Conservation (phyloP, 2,113 vertebrate species). For the Lagopus leucura region DNA sequence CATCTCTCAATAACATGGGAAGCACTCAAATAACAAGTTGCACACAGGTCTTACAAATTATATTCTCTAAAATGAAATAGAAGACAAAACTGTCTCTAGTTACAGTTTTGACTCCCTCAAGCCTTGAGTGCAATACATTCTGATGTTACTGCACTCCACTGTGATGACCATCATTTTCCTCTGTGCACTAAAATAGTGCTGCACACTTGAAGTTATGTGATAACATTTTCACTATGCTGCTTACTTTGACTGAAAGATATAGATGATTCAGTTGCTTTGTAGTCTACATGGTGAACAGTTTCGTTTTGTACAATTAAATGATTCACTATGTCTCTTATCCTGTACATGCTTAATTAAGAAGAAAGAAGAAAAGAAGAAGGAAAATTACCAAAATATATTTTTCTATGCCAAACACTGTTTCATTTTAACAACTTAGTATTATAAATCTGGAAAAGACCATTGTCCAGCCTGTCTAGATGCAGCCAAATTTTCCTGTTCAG, state of each 20-base stretch:
- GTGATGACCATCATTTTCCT: background rate
- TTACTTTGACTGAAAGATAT: slow-evolving; percentile 36
- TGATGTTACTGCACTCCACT: background rate
- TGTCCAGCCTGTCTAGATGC: background rate
- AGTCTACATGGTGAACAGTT: slow-evolving; percentile 7
- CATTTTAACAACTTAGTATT: background rate
- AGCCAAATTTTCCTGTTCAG: slow-evolving; percentile 21
- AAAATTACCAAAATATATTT: slow-evolving; percentile 3
- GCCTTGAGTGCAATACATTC: background rate
- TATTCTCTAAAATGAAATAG: background rate
- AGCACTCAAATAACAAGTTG: background rate
- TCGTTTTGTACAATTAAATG: slow-evolving; percentile 17
- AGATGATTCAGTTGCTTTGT: slow-evolving; percentile 9
- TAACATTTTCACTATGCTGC: slow-evolving; percentile 29
- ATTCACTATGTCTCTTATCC: slow-evolving; percentile 25
- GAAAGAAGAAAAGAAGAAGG: background rate
- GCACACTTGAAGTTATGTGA: background rate
- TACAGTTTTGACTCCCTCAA: background rate
- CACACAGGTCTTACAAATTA: background rate
- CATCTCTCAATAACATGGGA: background rate
- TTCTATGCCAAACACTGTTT: background rate
- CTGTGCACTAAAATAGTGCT: background rate
- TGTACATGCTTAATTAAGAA: background rate
- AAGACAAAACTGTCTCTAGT: background rate
- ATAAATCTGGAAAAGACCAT: background rate